A percentile compares a stretch with the other conserved stretches of the same genome.
These are phyloP conservation scores for human DNA, from an alignment of 2,113 vertebrate genomes.

Conservation along the genomic window GRCh38 chr3:76859001-76859500, in stretches of 20 bases:
- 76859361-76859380: neutral
- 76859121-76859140: neutral
- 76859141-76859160: neutral
- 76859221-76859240: neutral
- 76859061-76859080: neutral
- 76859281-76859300: neutral
- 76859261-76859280: neutral
- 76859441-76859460: rapidly evolving
- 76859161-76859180: neutral
- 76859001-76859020: neutral
- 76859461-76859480: rapidly evolving
- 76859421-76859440: rapidly evolving
- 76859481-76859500: neutral
- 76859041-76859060: neutral
- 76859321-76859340: neutral
- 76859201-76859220: neutral
- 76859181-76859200: neutral
- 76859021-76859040: neutral
- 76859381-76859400: neutral
- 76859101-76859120: neutral
- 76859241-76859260: neutral
- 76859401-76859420: rapidly evolving
- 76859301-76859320: neutral
- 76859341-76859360: neutral
- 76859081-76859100: neutral